Evolutionary conservation across 2,888 invertebrate species (phyloP).

Genomic region (Drosophila subsilvestris): DNA sequence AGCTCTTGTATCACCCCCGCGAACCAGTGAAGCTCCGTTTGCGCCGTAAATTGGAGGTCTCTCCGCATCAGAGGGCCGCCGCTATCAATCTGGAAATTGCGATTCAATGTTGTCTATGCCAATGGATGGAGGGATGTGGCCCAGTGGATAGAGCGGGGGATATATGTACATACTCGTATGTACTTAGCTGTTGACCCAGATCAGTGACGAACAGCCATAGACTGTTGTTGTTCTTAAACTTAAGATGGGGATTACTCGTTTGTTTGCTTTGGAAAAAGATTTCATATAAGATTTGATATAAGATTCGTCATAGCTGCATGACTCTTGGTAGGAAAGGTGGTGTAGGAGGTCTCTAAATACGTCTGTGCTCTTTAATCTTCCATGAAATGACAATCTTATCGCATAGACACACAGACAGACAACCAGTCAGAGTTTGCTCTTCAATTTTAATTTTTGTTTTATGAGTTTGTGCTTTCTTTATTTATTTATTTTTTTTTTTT

Average conservation of each 20-base stretch:
- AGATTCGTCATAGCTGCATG: neutral
- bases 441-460: neutral
- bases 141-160: neutral
- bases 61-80: neutral
- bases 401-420: neutral
- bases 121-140: constrained; percentile 8
- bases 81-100: neutral
- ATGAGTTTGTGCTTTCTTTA: neutral
- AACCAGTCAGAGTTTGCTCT: neutral
- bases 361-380: neutral
- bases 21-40: neutral
- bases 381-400: neutral
- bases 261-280: neutral
- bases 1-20: neutral
- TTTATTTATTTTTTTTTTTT: neutral
- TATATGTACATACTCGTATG: too few species aligned
- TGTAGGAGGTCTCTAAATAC: neutral
- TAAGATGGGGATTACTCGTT: neutral
- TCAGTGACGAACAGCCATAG: constrained; percentile 7
- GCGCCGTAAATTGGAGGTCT: neutral
- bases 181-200: constrained; percentile 21
- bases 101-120: constrained; percentile 3
- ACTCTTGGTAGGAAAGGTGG: neutral
- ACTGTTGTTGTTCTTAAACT: neutral
- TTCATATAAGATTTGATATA: neutral